These are phyloP conservation scores for Stictonetta naevosa DNA, from an alignment of 2,113 vertebrate species.

Conservation along the genomic window DNA sequence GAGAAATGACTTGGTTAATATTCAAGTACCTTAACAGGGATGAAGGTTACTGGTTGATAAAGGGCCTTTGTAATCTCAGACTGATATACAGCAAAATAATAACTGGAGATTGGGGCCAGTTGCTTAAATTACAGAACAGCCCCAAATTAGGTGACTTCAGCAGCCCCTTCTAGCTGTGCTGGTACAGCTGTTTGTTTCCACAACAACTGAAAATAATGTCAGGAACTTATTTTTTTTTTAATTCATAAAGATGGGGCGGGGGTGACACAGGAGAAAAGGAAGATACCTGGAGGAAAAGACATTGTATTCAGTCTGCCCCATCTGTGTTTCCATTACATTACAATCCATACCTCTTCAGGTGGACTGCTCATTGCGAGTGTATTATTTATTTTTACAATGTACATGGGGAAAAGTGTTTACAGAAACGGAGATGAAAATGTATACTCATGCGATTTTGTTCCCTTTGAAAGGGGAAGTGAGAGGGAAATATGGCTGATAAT, in stretches of 20 bases:
- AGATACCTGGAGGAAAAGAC: neutral
- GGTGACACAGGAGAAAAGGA: neutral
- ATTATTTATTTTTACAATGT: neutral
- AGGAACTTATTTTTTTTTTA: neutral
- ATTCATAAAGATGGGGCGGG: neutral
- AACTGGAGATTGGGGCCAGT: neutral
- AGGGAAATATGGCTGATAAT: neutral
- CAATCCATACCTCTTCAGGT: neutral
- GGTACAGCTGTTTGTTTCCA: neutral
- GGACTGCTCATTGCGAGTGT: neutral
- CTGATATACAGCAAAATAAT: neutral
- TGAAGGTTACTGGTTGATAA: constrained; percentile 3
- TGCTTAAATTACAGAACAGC: neutral
- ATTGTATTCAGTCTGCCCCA: neutral
- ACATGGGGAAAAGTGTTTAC: neutral
- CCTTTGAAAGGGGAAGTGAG: neutral
- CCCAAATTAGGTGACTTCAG: neutral
- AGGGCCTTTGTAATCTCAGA: neutral
- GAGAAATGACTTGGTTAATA: neutral
- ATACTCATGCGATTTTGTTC: neutral
- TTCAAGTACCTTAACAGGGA: constrained; percentile 4
- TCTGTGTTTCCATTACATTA: neutral
- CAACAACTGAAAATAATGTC: neutral
- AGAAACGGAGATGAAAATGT: neutral
- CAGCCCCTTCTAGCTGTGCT: neutral